phyloP scores from a whole-genome alignment of 2,888 invertebrate genomes.

The Camponotus fellah region DNA sequence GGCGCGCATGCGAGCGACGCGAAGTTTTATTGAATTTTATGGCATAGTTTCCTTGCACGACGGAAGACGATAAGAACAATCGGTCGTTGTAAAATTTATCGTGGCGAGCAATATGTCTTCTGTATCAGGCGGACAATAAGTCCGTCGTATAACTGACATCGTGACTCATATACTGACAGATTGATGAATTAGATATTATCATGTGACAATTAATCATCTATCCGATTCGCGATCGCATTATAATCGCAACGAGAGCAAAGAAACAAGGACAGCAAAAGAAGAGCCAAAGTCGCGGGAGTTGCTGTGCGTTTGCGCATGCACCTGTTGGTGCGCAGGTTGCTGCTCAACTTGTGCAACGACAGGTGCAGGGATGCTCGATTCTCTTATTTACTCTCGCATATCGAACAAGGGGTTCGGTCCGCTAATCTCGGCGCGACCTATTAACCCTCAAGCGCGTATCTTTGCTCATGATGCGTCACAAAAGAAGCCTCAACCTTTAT shows the following conservation, averaged over 20 bases:
- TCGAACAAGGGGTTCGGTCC: conserved; percentile 13
- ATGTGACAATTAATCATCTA: neutral
- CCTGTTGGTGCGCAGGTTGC: conserved; percentile 72
- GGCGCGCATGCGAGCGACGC: conserved; percentile 52
- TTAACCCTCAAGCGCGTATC: conserved; percentile 36
- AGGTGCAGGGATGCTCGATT: conserved; percentile 21
- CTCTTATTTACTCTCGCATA: conserved; percentile 38
- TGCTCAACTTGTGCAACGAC: conserved; percentile 37
- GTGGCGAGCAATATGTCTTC: neutral
- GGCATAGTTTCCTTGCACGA: conserved; percentile 25
- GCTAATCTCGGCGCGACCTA: conserved; percentile 52
- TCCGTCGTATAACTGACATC: too few species aligned
- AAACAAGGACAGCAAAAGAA: conserved; percentile 1
- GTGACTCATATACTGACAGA: neutral
- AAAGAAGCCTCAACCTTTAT: conserved; percentile 39
- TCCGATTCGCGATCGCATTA: neutral
- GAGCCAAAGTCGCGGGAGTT: conserved; percentile 30
- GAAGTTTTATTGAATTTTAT: conserved; percentile 57
- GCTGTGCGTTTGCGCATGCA: conserved; percentile 76
- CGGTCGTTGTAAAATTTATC: conserved; percentile 9
- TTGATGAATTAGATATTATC: neutral
- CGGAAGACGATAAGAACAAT: conserved; percentile 32
- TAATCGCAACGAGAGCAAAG: neutral
- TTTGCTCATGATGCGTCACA: neutral
- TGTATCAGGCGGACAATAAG: neutral